Conservation (phyloP, 2,888 invertebrate species). For the Xestia xanthographa region DNA sequence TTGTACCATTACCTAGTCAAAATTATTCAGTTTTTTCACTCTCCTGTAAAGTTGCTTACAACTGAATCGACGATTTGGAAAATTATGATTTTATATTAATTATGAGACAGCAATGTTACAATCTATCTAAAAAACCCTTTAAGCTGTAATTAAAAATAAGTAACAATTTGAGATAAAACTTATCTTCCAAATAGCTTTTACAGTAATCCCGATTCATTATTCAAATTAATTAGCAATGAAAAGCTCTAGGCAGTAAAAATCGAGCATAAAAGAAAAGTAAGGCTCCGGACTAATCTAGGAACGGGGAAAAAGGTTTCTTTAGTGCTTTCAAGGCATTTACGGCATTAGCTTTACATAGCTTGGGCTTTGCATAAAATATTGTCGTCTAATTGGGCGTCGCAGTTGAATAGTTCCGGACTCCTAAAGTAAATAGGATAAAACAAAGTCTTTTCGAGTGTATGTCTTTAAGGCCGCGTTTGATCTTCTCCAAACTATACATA, state of each 20-base stretch:
- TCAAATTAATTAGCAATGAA: constrained; percentile 33
- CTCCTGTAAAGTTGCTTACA: too few species aligned
- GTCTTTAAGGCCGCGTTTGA: background rate
- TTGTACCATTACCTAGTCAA: too few species aligned
- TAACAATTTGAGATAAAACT: background rate
- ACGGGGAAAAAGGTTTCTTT: constrained; percentile 17
- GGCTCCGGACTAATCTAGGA: constrained; percentile 11
- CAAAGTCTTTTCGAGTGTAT: background rate
- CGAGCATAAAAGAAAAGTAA: constrained; percentile 26
- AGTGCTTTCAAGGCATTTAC: constrained; percentile 30
- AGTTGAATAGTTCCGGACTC: background rate
- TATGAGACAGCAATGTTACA: background rate
- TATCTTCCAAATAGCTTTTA: background rate
- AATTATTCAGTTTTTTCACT: too few species aligned
- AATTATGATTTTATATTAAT: too few species aligned
- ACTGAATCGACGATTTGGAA: too few species aligned
- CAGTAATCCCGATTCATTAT: constrained; percentile 29
- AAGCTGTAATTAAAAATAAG: background rate
- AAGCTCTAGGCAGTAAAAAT: constrained; percentile 24
- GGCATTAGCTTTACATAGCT: constrained; percentile 11
- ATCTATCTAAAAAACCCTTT: background rate
- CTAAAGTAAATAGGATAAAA: background rate
- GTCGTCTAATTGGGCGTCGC: background rate
- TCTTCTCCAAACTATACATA: background rate
- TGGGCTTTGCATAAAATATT: constrained; percentile 30